Conservation (phyloP, 2,113 vertebrate species). For the Siniperca chuatsi region DNA sequence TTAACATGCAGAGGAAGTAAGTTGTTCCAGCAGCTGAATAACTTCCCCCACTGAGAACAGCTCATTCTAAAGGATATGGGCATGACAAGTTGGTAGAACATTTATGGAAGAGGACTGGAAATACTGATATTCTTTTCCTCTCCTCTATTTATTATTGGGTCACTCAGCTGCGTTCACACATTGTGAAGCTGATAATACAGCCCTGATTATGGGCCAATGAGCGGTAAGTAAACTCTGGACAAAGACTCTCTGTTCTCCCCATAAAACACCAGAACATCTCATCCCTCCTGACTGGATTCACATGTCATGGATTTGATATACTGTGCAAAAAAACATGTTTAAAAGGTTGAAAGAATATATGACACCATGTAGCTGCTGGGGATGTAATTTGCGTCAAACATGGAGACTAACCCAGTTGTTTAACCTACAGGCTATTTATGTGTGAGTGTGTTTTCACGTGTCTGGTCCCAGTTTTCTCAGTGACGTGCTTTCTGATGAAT, state of each 20-base stretch:
- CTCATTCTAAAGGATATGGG: conserved; percentile 59
- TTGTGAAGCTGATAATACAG: conserved; percentile 39
- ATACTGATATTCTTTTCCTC: conserved; percentile 31
- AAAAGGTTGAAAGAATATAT: not conserved
- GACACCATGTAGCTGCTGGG: conserved; percentile 9
- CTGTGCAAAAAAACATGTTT: not conserved
- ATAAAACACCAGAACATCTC: conserved; percentile 14
- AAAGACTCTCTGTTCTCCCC: conserved; percentile 64
- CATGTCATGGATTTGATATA: conserved; percentile 24
- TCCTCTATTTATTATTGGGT: conserved; percentile 44
- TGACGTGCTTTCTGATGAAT: conserved; percentile 60
- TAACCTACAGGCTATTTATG: conserved; percentile 42
- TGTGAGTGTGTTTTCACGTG: conserved; percentile 15
- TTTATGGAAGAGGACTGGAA: conserved; percentile 59
- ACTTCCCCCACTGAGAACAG: conserved; percentile 66
- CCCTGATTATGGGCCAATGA: conserved; percentile 19
- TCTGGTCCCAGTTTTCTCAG: conserved; percentile 21
- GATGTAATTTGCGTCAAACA: conserved; percentile 20
- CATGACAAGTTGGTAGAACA: conserved; percentile 31
- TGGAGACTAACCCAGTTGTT: conserved; percentile 32
- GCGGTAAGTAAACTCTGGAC: conserved; percentile 49
- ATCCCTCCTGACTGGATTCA: conserved; percentile 53
- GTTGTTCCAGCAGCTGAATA: conserved; percentile 67
- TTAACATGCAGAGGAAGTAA: conserved; percentile 70
- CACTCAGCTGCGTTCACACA: conserved; percentile 39